These are phyloP conservation scores for Crotalus helleri DNA, from an alignment of 2,113 vertebrate genomes.

Conservation along the genomic window DNA sequence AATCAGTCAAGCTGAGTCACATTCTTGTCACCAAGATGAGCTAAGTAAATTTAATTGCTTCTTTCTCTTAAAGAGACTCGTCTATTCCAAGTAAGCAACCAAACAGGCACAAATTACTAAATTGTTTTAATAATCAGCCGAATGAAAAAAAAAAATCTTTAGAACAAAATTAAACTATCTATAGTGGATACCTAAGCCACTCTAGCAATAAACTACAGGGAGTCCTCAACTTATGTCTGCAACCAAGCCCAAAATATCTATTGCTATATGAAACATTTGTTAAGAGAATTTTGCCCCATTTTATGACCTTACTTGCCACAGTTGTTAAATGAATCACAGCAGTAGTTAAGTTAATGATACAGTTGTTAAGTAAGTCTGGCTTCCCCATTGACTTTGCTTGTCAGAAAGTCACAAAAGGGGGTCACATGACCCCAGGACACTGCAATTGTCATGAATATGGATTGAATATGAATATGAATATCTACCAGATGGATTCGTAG, in stretches of 20 bases:
- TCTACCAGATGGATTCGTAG: too few species aligned
- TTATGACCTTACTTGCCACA: too few species aligned
- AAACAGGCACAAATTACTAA: not conserved
- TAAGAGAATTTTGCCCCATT: not conserved
- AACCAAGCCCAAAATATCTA: not conserved
- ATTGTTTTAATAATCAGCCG: not conserved
- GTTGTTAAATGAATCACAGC: too few species aligned
- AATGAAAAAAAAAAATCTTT: not conserved
- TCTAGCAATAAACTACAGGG: not conserved
- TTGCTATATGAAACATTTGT: not conserved
- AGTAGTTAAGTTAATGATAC: too few species aligned
- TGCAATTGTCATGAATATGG: too few species aligned
- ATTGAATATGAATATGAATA: too few species aligned
- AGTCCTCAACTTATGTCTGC: too few species aligned
- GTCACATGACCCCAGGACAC: too few species aligned
- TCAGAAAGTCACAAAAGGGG: too few species aligned
- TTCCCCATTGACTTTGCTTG: too few species aligned
- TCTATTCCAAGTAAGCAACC: not conserved
- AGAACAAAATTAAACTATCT: not conserved
- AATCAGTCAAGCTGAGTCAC: not conserved
- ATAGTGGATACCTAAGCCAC: not conserved
- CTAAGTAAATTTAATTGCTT: not conserved
- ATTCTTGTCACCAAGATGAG: not conserved
- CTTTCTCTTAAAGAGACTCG: not conserved
- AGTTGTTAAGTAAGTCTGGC: too few species aligned